A percentile compares a stretch with the other conserved stretches of the same genome.
Evolutionary conservation across 2,888 invertebrate genomes (phyloP).

Genomic region (Biston stratarius): DNA sequence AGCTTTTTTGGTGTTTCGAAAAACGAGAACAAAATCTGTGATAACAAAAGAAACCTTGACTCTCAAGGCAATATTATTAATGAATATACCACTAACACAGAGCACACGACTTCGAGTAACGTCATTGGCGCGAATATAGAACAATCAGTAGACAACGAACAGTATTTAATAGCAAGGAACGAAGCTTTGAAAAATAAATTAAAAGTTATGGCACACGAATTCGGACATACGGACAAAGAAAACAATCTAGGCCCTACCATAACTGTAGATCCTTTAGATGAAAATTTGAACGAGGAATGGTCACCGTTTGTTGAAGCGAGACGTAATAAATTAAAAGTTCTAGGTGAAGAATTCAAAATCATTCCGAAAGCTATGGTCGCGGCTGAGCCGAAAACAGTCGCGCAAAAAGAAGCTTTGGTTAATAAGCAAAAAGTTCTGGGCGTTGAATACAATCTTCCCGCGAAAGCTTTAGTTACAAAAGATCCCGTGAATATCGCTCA

Average conservation of each 20-base stretch:
- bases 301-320: slow-evolving; percentile 67
- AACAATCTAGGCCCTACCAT: slow-evolving; percentile 61
- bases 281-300: slow-evolving; percentile 66
- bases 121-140: slow-evolving; percentile 70
- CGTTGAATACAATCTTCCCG: slow-evolving; percentile 86
- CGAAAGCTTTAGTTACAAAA: slow-evolving; percentile 51
- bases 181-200: slow-evolving; percentile 80
- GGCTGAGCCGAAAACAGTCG: slow-evolving; percentile 69
- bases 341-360: slow-evolving; percentile 63
- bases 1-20: slow-evolving; percentile 67
- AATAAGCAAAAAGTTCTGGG: slow-evolving; percentile 88
- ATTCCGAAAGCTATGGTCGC: slow-evolving; percentile 41
- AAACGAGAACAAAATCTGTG: slow-evolving; percentile 58
- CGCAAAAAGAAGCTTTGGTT: slow-evolving; percentile 86
- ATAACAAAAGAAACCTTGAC: slow-evolving; percentile 69
- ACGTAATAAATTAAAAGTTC: slow-evolving; percentile 71
- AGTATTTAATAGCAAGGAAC: slow-evolving; percentile 71
- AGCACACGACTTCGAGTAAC: slow-evolving; percentile 65
- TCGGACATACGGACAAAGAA: slow-evolving; percentile 69
- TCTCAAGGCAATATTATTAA: slow-evolving; percentile 69
- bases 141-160: slow-evolving; percentile 61
- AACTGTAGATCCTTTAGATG: slow-evolving; percentile 57
- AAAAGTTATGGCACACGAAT: slow-evolving; percentile 83
- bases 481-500: slow-evolving; percentile 71
- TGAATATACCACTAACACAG: slow-evolving; percentile 51